Base-by-base conservation (phyloP, 2,888 invertebrate genomes). In the Matsumyia berberina region DNA sequence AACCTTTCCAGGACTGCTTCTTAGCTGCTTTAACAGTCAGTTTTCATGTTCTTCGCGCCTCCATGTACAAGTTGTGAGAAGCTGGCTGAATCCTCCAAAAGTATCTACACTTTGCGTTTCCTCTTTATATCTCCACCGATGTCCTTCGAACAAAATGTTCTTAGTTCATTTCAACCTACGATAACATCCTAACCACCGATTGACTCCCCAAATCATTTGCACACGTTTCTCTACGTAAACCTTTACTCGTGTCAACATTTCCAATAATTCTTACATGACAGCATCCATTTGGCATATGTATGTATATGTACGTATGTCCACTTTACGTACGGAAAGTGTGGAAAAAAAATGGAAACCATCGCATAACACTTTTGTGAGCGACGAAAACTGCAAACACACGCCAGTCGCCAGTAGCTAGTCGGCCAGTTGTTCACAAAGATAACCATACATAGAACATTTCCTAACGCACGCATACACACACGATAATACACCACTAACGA, bases 401-500 rank as follows among this genome's bases (percentile, higher is more conserved):
- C 46, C 17, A 24, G 24, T 24, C 4, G n/a, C 4, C 46, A 11
- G n/a, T n/a, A n/a, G n/a, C n/a, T n/a, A n/a, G n/a, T 11, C 31
- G 17, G 33, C 33, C 33, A 44, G 44, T 35, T 44, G 19, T 46
- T n/a, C 49, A 49, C 42, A 19, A 5, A 29, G 33, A 8, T 7
- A 5, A 1, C 8, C 6, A 55, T 31, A 44, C 0, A n/a, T 4
- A 5, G 19, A 12, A 37, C 51, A 53, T 29, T 55, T 42, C 5
- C n/a, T 8, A 4, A 7, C 29, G 24, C 9, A 51, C 55, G 35
- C 33, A 44, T 15, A 64, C 72, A 60, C 57, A 53, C 49, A 78
- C 82, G 60, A 74, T 74, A 79, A 76, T 70, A 66, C 57, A 64
- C 85, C 79, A 85, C 79, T 85, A 85, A 85, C 79, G 79, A 85